These are phyloP conservation scores for Leucoraja ocellata DNA, from an alignment of 2,797 vertebrate genomes.

Conservation along the genomic window DNA sequence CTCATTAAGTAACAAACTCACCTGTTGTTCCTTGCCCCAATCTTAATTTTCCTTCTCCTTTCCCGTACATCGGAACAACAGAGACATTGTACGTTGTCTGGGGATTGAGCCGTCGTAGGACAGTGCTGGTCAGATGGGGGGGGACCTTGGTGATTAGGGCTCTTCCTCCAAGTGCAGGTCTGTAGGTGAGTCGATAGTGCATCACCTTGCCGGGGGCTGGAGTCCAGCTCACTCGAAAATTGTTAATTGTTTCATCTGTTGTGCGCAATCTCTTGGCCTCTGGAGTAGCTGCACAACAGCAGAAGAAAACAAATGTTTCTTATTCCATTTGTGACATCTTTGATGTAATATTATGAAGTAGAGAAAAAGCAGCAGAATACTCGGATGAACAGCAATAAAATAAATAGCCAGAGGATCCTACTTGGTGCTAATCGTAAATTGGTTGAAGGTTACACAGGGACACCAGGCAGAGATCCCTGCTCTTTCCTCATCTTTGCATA, in stretches of 20 bases:
- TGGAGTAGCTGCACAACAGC: slow-evolving; percentile 62
- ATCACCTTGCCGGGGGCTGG: slow-evolving; percentile 73
- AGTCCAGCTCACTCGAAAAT: slow-evolving; percentile 76
- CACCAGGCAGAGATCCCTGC: neutral
- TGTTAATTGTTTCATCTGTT: slow-evolving; percentile 75
- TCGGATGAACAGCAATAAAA: neutral
- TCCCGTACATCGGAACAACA: slow-evolving; percentile 79
- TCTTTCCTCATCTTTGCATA: neutral
- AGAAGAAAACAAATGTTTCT: slow-evolving; percentile 19
- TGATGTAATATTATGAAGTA: slow-evolving; percentile 5
- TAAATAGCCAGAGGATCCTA: neutral
- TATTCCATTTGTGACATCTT: slow-evolving; percentile 30
- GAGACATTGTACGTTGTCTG: slow-evolving; percentile 74
- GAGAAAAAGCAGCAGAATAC: neutral
- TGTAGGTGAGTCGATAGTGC: slow-evolving; percentile 74
- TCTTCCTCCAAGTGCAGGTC: slow-evolving; percentile 61
- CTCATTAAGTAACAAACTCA: slow-evolving; percentile 54
- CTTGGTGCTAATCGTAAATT: neutral
- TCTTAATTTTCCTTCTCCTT: slow-evolving; percentile 83
- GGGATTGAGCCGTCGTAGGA: slow-evolving; percentile 73
- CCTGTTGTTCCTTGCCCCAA: slow-evolving; percentile 95
- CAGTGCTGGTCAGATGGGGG: slow-evolving; percentile 56
- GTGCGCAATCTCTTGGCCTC: slow-evolving; percentile 64
- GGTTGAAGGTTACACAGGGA: neutral
- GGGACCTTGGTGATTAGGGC: slow-evolving; percentile 69